Evolutionary conservation across 2,888 invertebrate species (phyloP).

Genomic region (Torymus tubicola): DNA sequence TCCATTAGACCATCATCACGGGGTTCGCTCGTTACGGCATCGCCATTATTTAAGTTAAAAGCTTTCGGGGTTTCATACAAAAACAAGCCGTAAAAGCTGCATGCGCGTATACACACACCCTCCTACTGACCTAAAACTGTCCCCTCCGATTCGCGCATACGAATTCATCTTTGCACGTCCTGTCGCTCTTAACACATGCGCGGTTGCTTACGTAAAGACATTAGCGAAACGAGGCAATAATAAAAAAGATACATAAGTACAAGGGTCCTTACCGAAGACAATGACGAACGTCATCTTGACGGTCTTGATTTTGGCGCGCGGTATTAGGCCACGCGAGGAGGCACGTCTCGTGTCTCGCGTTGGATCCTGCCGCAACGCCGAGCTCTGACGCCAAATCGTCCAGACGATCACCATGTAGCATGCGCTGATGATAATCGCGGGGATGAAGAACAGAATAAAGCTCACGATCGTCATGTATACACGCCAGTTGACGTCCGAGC

Average conservation of each 20-base stretch:
- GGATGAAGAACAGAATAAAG: slow-evolving; percentile 88
- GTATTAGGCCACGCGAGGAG: slow-evolving; percentile 94
- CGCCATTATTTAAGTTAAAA: background rate
- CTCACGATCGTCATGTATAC: slow-evolving; percentile 92
- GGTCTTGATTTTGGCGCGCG: slow-evolving; percentile 96
- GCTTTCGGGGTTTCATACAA: background rate
- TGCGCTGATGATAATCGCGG: slow-evolving; percentile 90
- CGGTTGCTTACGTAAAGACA: too few relatives aligned
- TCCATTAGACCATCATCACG: too few relatives aligned
- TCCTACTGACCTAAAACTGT: too few relatives aligned
- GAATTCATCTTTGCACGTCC: background rate
- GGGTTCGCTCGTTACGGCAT: too few relatives aligned
- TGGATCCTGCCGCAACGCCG: slow-evolving; percentile 73
- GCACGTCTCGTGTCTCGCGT: slow-evolving; percentile 83
- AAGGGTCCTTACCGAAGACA: slow-evolving; percentile 87
- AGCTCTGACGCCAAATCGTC: slow-evolving; percentile 88
- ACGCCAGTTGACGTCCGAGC: slow-evolving; percentile 85
- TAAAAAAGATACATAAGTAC: background rate
- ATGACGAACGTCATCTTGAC: slow-evolving; percentile 98
- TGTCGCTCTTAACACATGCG: background rate
- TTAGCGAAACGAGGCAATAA: too few relatives aligned
- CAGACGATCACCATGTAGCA: slow-evolving; percentile 94
- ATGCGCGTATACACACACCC: background rate
- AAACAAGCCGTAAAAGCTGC: background rate
- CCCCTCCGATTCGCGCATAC: too few relatives aligned